phyloP scores from a whole-genome alignment of 2,888 invertebrate genomes.

The Pollenia griseotomentosa region DNA sequence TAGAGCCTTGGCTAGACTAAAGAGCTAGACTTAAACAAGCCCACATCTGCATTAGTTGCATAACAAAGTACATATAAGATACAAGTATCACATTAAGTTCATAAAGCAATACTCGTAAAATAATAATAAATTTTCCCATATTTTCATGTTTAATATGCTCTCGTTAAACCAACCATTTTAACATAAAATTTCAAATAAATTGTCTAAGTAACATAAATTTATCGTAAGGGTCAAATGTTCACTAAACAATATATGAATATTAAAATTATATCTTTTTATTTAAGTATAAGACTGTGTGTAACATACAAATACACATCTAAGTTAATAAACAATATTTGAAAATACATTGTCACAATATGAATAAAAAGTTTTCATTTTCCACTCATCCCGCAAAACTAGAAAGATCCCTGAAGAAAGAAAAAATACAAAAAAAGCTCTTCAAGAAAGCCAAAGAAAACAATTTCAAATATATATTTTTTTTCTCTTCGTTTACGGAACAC shows the following conservation, averaged over 20 bases:
- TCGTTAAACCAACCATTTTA: neutral
- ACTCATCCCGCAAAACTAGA: neutral
- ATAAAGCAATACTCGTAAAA: neutral
- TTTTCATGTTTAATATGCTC: neutral
- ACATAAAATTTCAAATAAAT: constrained; percentile 26
- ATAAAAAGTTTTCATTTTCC: constrained; percentile 38
- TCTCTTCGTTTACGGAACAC: neutral
- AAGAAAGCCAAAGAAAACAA: constrained; percentile 20
- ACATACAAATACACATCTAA: constrained; percentile 5
- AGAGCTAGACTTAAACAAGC: too few relatives aligned
- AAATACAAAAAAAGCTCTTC: constrained; percentile 5
- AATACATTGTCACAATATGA: constrained; percentile 56
- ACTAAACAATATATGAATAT: neutral
- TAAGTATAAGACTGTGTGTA: neutral
- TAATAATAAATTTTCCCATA: neutral
- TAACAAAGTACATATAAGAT: too few relatives aligned
- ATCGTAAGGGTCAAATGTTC: constrained; percentile 18
- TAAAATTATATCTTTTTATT: neutral
- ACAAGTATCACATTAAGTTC: too few relatives aligned
- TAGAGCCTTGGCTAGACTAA: too few relatives aligned
- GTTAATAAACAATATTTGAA: constrained; percentile 29
- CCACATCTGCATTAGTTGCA: too few relatives aligned
- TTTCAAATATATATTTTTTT: constrained; percentile 31
- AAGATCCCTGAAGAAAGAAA: constrained; percentile 23
- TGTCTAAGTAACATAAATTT: neutral